Evolutionary conservation across 2,888 invertebrate species (phyloP).

Genomic region (Polietes domitor): DNA sequence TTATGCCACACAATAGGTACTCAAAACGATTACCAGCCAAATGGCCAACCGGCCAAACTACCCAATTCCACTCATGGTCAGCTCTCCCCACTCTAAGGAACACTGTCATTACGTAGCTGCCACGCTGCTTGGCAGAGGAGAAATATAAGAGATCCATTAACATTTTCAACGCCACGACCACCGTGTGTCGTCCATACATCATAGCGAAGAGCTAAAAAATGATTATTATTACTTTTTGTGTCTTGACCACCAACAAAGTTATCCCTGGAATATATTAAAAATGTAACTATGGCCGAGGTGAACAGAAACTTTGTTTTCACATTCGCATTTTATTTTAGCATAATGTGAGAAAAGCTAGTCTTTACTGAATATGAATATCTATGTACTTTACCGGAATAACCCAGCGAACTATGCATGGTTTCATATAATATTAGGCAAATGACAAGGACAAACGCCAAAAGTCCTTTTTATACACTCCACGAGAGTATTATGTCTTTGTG

Average conservation of each 20-base stretch:
- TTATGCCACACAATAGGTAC: slow-evolving; percentile 32
- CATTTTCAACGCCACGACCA: slow-evolving; percentile 58
- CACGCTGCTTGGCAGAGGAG: not conserved
- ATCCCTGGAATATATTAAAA: slow-evolving; percentile 31
- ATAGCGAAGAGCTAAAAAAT: slow-evolving; percentile 24
- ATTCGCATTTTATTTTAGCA: slow-evolving; percentile 31
- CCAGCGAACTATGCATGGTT: slow-evolving; percentile 32
- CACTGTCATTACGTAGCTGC: not conserved
- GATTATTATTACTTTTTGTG: slow-evolving; percentile 35
- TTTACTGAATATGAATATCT: slow-evolving; percentile 27
- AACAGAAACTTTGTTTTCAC: slow-evolving; percentile 8
- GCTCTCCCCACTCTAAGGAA: not conserved
- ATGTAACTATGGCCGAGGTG: not conserved
- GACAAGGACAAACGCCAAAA: no score
- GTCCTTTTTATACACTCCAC: no score
- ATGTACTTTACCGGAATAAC: not conserved
- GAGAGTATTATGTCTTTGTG: no score
- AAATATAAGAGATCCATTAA: slow-evolving; percentile 48
- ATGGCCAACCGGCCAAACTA: not conserved
- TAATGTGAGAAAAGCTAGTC: slow-evolving; percentile 24
- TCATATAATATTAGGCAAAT: no score
- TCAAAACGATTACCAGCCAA: slow-evolving; percentile 4
- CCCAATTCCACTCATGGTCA: not conserved
- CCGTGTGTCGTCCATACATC: slow-evolving; percentile 39
- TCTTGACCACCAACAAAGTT: slow-evolving; percentile 38